Evolutionary conservation across 2,797 vertebrate genomes (phyloP), one percentile per base, ranked within the genome.

Genomic region (Cynopterus sphinx): DNA sequence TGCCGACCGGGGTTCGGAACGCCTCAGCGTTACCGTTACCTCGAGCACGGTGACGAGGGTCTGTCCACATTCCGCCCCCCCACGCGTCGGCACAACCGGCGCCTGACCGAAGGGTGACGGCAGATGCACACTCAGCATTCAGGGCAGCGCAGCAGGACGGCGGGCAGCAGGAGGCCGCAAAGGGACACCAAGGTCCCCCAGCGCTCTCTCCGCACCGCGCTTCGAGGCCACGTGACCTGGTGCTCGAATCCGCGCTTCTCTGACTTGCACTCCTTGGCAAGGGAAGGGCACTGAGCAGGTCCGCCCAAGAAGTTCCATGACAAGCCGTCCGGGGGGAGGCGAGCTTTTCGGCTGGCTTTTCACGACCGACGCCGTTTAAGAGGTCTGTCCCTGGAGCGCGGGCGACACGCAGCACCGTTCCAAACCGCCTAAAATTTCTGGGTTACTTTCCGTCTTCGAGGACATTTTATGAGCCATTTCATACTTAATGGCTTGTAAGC

Each of bases 401-500:
- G 90, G 95, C 74, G 97, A 97, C 97, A 95, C 94, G 94, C 94
- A 97, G 55, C 71, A 97, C 67, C 96, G 73, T 97, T 98, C 85
- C 95, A 91, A 98, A 97, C 85, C 95, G 97, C 46, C 73, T 97
- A 96, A 93, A 88, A 96, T 97, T 98, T 98, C 97, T 88, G 93
- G 93, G 90, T 87, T 95, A 94, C 96, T 98, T 96, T 98, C 96
- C 97, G 65, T 97, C 97, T 98, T 97, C 96, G 92, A 95, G 98
- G 96, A 96, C 96, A 98, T 99, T 99, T 99, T 99, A 99, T 99
- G 99, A 99, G 98, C 99, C 98, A 98, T 99, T 99, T 99, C 99
- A 98, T 98, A 99, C 98, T 99, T 99, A 99, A 99, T 99, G 99
- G 98, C 97, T 99, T 99, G 98, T 99, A 99, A 99, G 98, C 98